Base-by-base conservation (phyloP, 2,797 vertebrate species). In the Perdix hodgsoniae region DNA sequence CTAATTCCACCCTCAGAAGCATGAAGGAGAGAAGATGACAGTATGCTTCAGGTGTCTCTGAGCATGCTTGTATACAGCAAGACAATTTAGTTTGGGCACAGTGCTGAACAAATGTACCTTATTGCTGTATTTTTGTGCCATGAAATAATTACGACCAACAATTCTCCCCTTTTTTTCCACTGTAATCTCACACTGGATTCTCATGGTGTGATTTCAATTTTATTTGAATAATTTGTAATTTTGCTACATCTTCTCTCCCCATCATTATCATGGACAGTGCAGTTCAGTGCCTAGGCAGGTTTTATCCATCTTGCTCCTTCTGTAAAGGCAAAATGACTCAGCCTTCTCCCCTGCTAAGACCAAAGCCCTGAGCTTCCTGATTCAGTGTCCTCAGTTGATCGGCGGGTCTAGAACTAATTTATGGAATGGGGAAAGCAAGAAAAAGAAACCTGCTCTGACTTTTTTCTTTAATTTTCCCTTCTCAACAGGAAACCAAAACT, bases 401-500 rank as follows among this genome's bases (percentile, higher is more conserved):
- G 76, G 76, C 24, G 76, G 67, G 63, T 79, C n/a, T 92, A 31
- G 49, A 87, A 52, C 3, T 39, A 47, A 78, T 86, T 91, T 88
- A 40, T 82, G 37, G 79, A 79, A 31, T 1, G 8, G 44, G 26
- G 42, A 70, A 17, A 56, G 64, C 17, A 83, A 81, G 76, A 60
- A 67, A 44, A 72, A 82, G 6, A 37, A 67, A 37, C 56, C 27
- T 79, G 22, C 10, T 76, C 76, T 97, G 74, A 98, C 77, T 57
- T 8, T 88, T 95, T 82, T 93, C 72, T 96, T 92, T 92, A 39
- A 47, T 92, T 96, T 97, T 91, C 94, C 50, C 76, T 93, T 91
- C 86, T 95, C 88, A 88, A 95, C 97, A 99, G 99, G 99, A 99
- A 98, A 99, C 99, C 60, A 99, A 99, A 98, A 99, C 98, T 9